phyloP scores from a whole-genome alignment of 2,113 vertebrate genomes.

The Bubo scandiacus region DNA sequence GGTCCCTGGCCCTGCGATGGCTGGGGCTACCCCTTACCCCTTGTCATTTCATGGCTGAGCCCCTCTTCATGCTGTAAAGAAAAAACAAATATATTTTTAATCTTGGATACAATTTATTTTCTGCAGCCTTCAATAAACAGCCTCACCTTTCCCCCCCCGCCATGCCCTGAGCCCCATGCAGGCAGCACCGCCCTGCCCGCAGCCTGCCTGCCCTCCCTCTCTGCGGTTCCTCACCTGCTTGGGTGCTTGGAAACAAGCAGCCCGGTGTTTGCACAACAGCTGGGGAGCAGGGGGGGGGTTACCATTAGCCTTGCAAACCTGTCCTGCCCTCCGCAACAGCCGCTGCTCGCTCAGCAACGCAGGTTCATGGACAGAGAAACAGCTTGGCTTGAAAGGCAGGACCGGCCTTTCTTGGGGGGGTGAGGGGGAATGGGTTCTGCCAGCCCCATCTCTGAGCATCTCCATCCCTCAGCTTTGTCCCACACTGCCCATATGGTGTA shows the following conservation, averaged over 20 bases:
- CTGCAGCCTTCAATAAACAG: not conserved
- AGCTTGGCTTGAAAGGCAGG: not conserved
- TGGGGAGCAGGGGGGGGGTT: fast-evolving
- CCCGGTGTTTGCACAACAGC: not conserved
- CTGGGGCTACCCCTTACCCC: not conserved
- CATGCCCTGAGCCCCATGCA: fast-evolving
- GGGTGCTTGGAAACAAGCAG: not conserved
- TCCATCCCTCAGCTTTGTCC: not conserved
- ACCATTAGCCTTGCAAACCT: not conserved
- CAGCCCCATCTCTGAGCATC: not conserved
- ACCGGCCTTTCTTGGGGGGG: not conserved
- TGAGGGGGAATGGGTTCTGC: not conserved
- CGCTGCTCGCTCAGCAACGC: fast-evolving
- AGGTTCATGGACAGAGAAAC: fast-evolving
- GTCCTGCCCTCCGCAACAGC: not conserved
- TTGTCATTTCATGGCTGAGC: not conserved
- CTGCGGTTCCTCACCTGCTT: not conserved
- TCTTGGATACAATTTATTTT: not conserved
- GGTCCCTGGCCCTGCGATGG: not conserved
- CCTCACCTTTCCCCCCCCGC: fast-evolving
- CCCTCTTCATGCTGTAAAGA: not conserved
- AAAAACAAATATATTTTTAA: not conserved
- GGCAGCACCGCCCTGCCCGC: not conserved
- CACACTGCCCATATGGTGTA: fast-evolving
- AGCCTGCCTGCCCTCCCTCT: not conserved